A percentile compares a stretch with the other conserved stretches of the same genome.
Evolutionary conservation across 2,797 vertebrate genomes (phyloP).

Genomic region (Myripristis murdjan): DNA sequence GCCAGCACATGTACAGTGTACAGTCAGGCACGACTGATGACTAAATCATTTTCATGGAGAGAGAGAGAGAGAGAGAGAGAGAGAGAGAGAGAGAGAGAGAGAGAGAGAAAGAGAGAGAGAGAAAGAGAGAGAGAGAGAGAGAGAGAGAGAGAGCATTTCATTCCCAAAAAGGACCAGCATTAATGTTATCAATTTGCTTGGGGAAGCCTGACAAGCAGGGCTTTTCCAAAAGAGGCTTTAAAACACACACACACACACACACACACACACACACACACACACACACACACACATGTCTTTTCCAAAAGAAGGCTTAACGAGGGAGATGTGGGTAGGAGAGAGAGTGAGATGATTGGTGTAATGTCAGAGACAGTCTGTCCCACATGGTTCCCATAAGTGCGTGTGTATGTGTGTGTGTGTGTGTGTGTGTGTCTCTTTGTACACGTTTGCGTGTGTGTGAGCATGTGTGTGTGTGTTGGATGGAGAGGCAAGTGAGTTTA

Average conservation of each 20-base stretch:
- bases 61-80: conserved; percentile 4
- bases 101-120: conserved; percentile 27
- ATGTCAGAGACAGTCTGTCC: conserved; percentile 89
- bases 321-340: conserved; percentile 61
- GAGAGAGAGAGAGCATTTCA: conserved; percentile 36
- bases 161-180: conserved; percentile 61
- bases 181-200: conserved; percentile 71
- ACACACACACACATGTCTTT: conserved; percentile 32
- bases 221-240: conserved; percentile 52
- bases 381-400: conserved; percentile 93
- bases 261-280: conserved; percentile 24
- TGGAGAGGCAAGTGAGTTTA: conserved; percentile 85
- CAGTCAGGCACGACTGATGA: conserved; percentile 51
- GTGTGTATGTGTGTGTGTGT: too few species aligned
- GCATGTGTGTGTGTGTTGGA: conserved; percentile 48
- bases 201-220: conserved; percentile 48
- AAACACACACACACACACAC: conserved; percentile 18
- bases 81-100: conserved; percentile 13
- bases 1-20: conserved; percentile 52
- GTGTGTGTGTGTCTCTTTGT: conserved; percentile 11
- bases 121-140: conserved; percentile 24
- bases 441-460: conserved; percentile 35
- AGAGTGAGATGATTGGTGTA: conserved; percentile 74
- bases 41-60: conserved; percentile 66
- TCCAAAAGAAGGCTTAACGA: conserved; percentile 69